Base-by-base conservation (phyloP, 2,888 invertebrate genomes). In the Noctua comes region DNA sequence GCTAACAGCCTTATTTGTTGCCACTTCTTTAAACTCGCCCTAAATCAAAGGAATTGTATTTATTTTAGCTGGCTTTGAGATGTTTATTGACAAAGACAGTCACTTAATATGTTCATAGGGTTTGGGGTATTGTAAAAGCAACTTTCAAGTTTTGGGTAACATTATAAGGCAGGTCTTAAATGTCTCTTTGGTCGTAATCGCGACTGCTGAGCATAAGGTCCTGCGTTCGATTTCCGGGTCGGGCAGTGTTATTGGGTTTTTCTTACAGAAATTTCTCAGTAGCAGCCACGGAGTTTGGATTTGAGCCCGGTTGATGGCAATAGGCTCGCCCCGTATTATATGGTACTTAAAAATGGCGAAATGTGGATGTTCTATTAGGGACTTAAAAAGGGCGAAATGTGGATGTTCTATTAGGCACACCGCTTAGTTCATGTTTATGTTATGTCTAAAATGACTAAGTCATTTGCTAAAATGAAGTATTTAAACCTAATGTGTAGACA, bases 1-100 rank as follows among this genome's bases (percentile, higher is more conserved):
- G 93, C 93, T 95, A 95, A 95, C 94, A 93, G 92, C 93, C 94
- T 95, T 96, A 95, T 96, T 96, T 96, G 95, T 95, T 93, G 92
- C 91, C 91, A 91, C 91, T 88, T 80, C 82, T 93, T 91, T 90
- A 92, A 92, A 91, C 77, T 90, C 83, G 46, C 88, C 89, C 88
- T 89, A 91, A 91, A 91, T 90, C 88, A 85, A 87, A 85, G 73
- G 59, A 86, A 88, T 86, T 87, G 82, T 85, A 88, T 88, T 89
- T 87, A 89, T 83, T 76, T 74, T 46, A 77, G 70, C 62, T 70
- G 48, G n/a, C 77, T 68, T n/a, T 59, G 36, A 70, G 69, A 77
- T 75, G 57, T 77, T 85, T 84, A 77, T 85, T 74, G 68, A 68
- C 71, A 80, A 43, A 70, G 59, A 46, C 54, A 57, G 5, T 1